Conservation (phyloP, 1,140 invertebrate species). For the Rhizoglyphus robini region DNA sequence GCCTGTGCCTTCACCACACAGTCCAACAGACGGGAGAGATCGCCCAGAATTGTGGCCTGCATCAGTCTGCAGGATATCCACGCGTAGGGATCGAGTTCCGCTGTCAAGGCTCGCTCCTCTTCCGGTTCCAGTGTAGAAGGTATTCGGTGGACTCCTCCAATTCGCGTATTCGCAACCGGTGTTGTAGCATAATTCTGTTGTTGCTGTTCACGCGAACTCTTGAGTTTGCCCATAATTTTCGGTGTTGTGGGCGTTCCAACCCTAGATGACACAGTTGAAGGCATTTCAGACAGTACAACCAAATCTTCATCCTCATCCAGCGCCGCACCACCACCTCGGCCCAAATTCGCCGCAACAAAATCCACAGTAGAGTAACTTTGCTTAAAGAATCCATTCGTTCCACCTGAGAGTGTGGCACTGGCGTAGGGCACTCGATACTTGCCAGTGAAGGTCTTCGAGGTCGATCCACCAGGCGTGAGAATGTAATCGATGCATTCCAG, state of each 20-base stretch:
- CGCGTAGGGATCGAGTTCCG: neutral
- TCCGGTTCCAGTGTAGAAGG: neutral
- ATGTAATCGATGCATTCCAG: neutral
- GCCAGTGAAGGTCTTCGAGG: neutral
- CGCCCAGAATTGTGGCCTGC: neutral
- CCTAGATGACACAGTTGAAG: too few species aligned
- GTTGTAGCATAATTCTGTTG: neutral
- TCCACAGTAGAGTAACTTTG: neutral
- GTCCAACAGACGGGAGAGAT: constrained; percentile 18
- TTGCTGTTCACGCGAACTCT: too few species aligned
- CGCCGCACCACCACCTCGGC: neutral
- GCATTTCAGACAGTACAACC: too few species aligned
- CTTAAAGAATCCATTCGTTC: neutral
- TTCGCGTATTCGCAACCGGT: too few species aligned
- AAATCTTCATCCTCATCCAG: neutral
- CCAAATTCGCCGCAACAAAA: neutral
- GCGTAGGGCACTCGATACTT: neutral
- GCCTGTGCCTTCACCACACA: neutral
- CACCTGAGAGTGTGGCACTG: neutral
- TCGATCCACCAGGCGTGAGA: neutral
- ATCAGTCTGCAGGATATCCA: neutral
- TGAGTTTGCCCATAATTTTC: too few species aligned
- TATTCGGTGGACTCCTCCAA: too few species aligned
- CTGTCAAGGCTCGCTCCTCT: neutral
- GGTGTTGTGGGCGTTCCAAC: too few species aligned